Percentiles rank a stretch among this genome's conserved stretches.
Evolutionary conservation across 2,797 vertebrate genomes (phyloP).

Genomic region (Chanos chanos): DNA sequence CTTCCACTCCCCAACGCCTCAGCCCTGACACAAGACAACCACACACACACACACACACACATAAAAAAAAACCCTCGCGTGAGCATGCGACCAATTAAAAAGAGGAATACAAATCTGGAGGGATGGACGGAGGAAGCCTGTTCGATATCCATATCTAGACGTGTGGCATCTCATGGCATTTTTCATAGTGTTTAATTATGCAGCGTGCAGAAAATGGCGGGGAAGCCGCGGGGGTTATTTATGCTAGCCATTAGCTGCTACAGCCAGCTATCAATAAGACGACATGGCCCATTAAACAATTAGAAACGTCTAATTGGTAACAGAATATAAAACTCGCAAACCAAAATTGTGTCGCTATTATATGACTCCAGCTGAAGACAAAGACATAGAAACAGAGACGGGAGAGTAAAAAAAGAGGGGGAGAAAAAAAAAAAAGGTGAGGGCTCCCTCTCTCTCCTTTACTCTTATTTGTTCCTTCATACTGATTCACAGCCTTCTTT

Average conservation of each 20-base stretch:
- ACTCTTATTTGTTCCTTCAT: background rate
- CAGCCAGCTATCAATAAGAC: conserved; percentile 63
- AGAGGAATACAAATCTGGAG: background rate
- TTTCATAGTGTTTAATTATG: conserved; percentile 8
- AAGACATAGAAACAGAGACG: background rate
- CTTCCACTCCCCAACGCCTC: conserved; percentile 23
- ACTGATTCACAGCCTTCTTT: conserved; percentile 8
- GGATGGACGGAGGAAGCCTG: background rate
- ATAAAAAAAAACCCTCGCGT: conserved; percentile 15
- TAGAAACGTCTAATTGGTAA: conserved; percentile 63
- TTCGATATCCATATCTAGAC: background rate
- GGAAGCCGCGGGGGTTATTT: conserved; percentile 70
- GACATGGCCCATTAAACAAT: conserved; percentile 62
- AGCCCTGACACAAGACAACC: conserved; percentile 22
- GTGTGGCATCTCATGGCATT: background rate
- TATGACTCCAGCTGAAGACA: background rate
- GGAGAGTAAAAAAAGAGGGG: background rate
- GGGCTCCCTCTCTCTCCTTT: background rate
- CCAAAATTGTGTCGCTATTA: no score
- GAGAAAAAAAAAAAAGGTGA: background rate
- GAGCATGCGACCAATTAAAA: conserved; percentile 11
- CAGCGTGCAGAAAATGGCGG: no score
- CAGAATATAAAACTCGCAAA: no score
- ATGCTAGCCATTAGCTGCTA: conserved; percentile 67
- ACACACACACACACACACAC: conserved; percentile 3